These are phyloP conservation scores for Calcarius lapponicus DNA, from an alignment of 2,797 vertebrate species.

Conservation along the genomic window DNA sequence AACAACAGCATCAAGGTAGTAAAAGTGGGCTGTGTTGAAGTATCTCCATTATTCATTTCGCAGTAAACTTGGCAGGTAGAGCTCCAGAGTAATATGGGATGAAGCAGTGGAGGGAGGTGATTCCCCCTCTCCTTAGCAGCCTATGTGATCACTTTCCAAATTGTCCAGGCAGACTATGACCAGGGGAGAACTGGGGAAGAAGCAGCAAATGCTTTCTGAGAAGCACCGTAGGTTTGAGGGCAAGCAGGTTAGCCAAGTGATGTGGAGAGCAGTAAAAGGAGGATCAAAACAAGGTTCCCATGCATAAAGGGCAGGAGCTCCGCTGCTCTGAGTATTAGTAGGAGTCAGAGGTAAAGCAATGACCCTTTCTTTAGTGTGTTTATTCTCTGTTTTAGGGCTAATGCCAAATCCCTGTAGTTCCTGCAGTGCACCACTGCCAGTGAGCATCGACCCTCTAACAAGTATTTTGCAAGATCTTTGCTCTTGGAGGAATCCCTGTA, in stretches of 20 bases:
- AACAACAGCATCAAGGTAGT: not conserved
- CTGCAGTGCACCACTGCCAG: not conserved
- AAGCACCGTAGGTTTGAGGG: not conserved
- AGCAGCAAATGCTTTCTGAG: not conserved
- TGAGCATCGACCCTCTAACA: fast-evolving
- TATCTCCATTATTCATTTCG: not conserved
- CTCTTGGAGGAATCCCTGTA: not conserved
- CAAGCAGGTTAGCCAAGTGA: not conserved
- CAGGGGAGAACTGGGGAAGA: not conserved
- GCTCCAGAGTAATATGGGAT: not conserved
- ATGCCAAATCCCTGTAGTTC: not conserved
- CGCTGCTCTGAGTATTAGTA: not conserved
- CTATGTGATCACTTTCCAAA: not conserved
- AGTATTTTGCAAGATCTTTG: not conserved
- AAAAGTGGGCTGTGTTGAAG: not conserved
- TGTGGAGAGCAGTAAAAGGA: not conserved
- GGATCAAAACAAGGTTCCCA: not conserved
- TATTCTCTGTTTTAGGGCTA: not conserved
- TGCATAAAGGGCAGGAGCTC: not conserved
- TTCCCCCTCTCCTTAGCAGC: not conserved
- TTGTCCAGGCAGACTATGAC: not conserved
- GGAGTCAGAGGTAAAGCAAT: not conserved
- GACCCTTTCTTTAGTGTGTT: not conserved
- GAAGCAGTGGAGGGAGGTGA: not conserved
- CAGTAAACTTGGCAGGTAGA: not conserved